Base-by-base conservation (phyloP, 2,888 invertebrate genomes). In the Acrobasis consociella region DNA sequence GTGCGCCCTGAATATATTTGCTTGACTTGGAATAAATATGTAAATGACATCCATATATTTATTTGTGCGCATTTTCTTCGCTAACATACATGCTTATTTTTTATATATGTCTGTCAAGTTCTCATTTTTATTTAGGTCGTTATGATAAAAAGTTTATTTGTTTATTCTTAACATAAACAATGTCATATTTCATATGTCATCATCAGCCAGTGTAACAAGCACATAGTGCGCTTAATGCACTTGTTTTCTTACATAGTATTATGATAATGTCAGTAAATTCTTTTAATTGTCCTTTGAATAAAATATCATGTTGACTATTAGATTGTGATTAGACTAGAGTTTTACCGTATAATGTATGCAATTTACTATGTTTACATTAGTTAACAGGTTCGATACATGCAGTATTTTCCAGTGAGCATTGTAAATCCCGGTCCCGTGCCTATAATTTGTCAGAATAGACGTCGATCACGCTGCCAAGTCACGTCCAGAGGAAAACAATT, bases 391-490 rank as follows among this genome's bases (percentile, higher is more conserved):
- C n/a, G 46, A 17, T 55, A 16, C 15, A 46, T 17, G 42, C 42
- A 42, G 17, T 42, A 9, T 22, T 22, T 11, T 16, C 42, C 42
- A 42, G 31, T 31, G 9, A 9, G 39, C 39, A 46, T 46, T 46
- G n/a, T 46, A 16, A n/a, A 56, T 56, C 37, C 56, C 17, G 42
- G 42, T 42, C 5, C 22, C 56, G 62, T 60, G 53, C 64, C 64
- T 64, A 64, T 60, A 65, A 66, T 61, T 22, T 49, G 51, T 49
- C n/a, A 39, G 39, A 49, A 62, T 46, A 55, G 15, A 74, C 75
- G 81, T 82, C 78, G 82, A 81, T 82, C 77, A 72, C 75, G 81
- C 76, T 86, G 89, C 87, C 86, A 86, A 86, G 88, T 83, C 87
- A 87, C 87, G 86, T 86, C 77, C 77, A 64, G 73, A 70, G 75